phyloP scores from a whole-genome alignment of 2,113 vertebrate genomes.

The Sigmodon hispidus region DNA sequence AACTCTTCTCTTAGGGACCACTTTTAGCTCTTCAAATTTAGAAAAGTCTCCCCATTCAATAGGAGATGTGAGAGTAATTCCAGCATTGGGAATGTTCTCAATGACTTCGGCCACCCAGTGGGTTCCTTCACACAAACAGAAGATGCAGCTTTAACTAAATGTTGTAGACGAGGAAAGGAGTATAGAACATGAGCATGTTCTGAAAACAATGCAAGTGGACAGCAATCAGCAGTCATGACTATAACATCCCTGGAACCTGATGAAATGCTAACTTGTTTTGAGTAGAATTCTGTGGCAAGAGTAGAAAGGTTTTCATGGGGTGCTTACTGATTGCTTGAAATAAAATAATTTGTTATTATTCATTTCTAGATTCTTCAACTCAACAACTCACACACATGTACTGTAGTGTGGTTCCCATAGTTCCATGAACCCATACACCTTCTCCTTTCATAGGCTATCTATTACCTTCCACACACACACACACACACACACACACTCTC shows the following conservation, averaged over 20 bases:
- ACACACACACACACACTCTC: no score
- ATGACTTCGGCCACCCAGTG: conserved; percentile 87
- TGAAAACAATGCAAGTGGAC: not conserved
- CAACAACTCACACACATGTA: not conserved
- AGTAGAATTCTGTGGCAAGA: not conserved
- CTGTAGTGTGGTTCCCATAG: not conserved
- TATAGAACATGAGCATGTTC: not conserved
- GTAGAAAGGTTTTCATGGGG: not conserved
- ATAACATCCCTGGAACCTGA: not conserved
- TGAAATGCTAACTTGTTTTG: not conserved
- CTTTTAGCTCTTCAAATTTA: conserved; percentile 83
- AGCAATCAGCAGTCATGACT: not conserved
- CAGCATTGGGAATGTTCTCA: conserved; percentile 78
- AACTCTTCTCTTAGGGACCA: conserved; percentile 80
- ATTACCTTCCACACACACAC: not conserved
- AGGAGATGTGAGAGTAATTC: conserved; percentile 83
- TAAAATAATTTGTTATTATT: not conserved
- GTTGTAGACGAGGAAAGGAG: not conserved
- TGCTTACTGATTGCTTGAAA: not conserved
- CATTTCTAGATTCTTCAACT: not conserved
- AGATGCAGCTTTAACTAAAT: conserved; percentile 17
- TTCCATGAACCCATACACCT: not conserved
- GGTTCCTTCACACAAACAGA: conserved; percentile 79
- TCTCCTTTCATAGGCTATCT: not conserved
- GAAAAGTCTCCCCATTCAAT: conserved; percentile 86